Evolutionary conservation across 1,140 invertebrate species (phyloP).

Genomic region (Dryas iulia): DNA sequence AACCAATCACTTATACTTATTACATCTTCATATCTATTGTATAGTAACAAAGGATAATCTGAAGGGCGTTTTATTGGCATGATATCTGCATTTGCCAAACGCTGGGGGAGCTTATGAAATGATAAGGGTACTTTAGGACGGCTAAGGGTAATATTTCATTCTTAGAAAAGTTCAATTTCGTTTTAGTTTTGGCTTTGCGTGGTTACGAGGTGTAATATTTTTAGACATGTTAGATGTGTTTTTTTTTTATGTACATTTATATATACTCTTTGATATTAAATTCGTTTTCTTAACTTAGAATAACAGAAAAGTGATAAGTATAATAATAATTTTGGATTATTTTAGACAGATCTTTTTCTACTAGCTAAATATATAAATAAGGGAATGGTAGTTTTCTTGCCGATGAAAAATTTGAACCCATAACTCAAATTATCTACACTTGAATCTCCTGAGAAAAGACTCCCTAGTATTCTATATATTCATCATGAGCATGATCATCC

Average conservation of each 20-base stretch:
- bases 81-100: constrained; percentile 26
- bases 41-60: constrained; percentile 23
- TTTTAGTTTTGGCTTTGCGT: neutral
- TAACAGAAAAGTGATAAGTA: no score
- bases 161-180: neutral
- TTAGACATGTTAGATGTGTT: neutral
- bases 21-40: neutral
- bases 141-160: neutral
- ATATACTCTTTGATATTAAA: no score
- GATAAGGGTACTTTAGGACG: neutral
- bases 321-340: no score
- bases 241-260: no score
- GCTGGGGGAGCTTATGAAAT: constrained; percentile 8
- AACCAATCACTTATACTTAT: neutral
- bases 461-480: no score
- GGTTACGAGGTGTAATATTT: neutral
- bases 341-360: no score
- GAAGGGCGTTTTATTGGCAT: constrained; percentile 17
- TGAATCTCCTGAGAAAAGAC: no score
- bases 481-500: no score
- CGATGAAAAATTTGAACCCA: no score
- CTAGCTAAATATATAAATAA: no score
- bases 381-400: no score
- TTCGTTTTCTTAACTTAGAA: neutral
- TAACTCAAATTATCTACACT: no score